phyloP scores from a whole-genome alignment of 2,113 vertebrate genomes.

The Ovibos moschatus region DNA sequence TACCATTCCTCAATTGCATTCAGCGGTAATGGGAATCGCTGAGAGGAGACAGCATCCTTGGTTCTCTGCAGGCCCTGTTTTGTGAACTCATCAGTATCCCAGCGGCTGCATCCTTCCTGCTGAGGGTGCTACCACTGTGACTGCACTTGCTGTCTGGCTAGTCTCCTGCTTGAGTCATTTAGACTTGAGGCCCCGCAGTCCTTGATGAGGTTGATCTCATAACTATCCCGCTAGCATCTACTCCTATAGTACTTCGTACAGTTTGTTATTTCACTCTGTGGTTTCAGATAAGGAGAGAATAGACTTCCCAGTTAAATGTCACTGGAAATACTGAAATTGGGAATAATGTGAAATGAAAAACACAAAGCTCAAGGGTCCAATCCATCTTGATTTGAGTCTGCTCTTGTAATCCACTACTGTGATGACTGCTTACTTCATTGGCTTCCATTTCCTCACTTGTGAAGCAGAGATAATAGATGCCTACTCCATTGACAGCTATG shows the following conservation, averaged over 20 bases:
- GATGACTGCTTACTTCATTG: rapidly evolving
- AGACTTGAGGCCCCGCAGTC: rapidly evolving
- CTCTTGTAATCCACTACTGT: not conserved
- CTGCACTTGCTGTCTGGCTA: rapidly evolving
- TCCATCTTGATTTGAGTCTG: not conserved
- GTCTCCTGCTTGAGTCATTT: not conserved
- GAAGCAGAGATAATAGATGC: not conserved
- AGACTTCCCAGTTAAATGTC: not conserved
- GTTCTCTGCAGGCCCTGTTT: not conserved
- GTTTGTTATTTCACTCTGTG: not conserved
- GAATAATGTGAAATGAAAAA: not conserved
- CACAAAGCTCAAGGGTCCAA: not conserved
- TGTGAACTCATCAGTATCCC: not conserved
- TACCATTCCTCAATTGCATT: not conserved
- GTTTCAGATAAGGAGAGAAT: not conserved
- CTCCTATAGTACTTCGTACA: rapidly evolving
- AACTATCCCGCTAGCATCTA: not conserved
- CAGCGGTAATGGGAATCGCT: not conserved
- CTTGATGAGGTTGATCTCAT: not conserved
- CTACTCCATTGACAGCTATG: not conserved
- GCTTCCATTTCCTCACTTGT: not conserved
- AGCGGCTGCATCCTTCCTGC: not conserved
- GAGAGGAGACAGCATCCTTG: not conserved
- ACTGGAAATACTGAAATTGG: not conserved
- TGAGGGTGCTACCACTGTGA: not conserved